These are phyloP conservation scores for Marisa cornuarietis DNA, from an alignment of 1,140 invertebrate genomes.

Conservation along the genomic window DNA sequence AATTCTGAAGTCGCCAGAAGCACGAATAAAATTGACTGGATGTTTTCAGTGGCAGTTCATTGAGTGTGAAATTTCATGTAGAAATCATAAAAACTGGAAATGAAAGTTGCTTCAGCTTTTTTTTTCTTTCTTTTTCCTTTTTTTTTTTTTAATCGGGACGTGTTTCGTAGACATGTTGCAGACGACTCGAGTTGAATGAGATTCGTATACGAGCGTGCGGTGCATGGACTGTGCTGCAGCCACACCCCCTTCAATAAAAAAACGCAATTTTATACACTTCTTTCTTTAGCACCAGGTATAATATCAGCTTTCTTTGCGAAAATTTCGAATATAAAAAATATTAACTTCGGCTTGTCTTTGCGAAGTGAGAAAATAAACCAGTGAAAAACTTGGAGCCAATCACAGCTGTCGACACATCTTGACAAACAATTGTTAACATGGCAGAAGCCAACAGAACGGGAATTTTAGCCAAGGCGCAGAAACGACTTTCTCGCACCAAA, in stretches of 20 bases:
- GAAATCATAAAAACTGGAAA: no score
- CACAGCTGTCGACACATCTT: conserved; percentile 34
- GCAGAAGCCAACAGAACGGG: conserved; percentile 44
- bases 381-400: conserved; percentile 33
- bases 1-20: no score
- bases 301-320: background rate
- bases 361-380: background rate
- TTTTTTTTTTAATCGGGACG: no score
- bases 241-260: background rate
- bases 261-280: background rate
- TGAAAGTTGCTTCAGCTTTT: no score
- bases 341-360: conserved; percentile 1
- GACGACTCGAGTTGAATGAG: no score
- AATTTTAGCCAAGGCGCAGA: conserved; percentile 42
- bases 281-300: background rate
- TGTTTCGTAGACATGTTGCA: no score
- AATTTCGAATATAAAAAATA: background rate
- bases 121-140: no score
- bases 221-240: no score
- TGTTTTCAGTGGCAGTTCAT: no score
- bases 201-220: no score
- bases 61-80: no score
- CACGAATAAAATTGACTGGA: no score
- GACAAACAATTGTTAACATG: conserved; percentile 33
- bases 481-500: conserved; percentile 46